Percentiles rank a stretch among this genome's conserved stretches.
Evolutionary conservation across 2,113 vertebrate species (phyloP).

Genomic region (Odontophorus gujanensis): DNA sequence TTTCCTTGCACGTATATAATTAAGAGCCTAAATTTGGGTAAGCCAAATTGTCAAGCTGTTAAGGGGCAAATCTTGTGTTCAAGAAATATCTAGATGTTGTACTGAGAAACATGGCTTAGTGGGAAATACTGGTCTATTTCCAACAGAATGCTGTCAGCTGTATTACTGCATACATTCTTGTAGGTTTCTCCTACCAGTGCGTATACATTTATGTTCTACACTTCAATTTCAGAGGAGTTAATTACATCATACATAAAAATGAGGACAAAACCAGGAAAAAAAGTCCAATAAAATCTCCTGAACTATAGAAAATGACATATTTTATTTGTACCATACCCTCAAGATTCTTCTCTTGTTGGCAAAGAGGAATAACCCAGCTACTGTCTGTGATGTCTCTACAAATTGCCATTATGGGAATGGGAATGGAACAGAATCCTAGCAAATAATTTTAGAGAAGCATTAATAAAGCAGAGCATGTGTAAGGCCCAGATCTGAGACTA

Average conservation of each 20-base stretch:
- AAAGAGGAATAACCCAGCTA: not conserved
- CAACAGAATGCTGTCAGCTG: not conserved
- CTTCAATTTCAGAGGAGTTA: not conserved
- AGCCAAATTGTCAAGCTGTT: not conserved
- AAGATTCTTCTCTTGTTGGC: not conserved
- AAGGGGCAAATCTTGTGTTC: too few relatives aligned
- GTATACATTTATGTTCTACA: not conserved
- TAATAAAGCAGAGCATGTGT: not conserved
- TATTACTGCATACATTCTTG: not conserved
- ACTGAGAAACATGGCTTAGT: too few relatives aligned
- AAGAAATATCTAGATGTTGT: too few relatives aligned
- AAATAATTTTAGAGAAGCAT: not conserved
- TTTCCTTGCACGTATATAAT: not conserved
- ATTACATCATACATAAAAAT: not conserved
- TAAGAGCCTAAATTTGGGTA: not conserved
- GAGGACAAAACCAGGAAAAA: not conserved
- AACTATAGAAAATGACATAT: not conserved
- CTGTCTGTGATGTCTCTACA: not conserved
- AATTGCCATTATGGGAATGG: not conserved
- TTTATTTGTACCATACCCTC: not conserved
- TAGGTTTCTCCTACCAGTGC: not conserved
- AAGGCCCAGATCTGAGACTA: not conserved
- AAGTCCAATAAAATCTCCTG: not conserved
- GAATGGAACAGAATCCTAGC: not conserved
- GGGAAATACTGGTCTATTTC: not conserved